Percentiles rank a stretch among this genome's conserved stretches.
Conservation (phyloP, 2,888 invertebrate genomes). For the Eupithecia tripunctaria region DNA sequence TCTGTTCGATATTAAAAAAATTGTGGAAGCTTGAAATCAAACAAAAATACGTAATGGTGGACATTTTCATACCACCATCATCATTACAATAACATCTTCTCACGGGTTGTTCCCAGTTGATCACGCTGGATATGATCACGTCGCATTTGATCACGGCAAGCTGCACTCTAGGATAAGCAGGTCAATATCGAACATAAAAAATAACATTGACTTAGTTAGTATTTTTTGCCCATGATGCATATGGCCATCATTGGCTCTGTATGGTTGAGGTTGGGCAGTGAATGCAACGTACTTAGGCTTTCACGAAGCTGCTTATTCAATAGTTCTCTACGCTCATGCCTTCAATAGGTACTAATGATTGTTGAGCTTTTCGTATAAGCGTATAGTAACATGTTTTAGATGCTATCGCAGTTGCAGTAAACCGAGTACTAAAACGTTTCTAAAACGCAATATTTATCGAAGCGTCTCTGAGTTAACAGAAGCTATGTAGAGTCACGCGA, state of each 20-base stretch:
- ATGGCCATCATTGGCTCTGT: neutral
- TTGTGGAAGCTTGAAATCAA: neutral
- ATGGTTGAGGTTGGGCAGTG: neutral
- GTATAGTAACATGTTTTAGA: constrained; percentile 2
- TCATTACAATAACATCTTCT: neutral
- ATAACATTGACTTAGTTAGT: neutral
- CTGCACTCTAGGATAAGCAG: too few relatives aligned
- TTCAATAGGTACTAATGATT: too few relatives aligned
- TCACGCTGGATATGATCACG: too few relatives aligned
- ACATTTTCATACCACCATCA: neutral
- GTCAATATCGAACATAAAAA: neutral
- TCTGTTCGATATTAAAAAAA: neutral
- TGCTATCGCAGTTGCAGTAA: constrained; percentile 32
- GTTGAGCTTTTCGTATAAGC: neutral
- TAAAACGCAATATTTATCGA: constrained; percentile 62
- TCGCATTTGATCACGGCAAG: too few relatives aligned
- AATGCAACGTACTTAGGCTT: neutral
- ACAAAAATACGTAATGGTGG: neutral
- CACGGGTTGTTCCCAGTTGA: too few relatives aligned
- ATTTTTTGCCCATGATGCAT: neutral
- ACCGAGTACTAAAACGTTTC: constrained; percentile 30
- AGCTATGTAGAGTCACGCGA: constrained; percentile 77
- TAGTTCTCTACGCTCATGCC: neutral
- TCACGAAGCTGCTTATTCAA: neutral
- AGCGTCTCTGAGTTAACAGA: constrained; percentile 51